Evolutionary conservation across 2,113 vertebrate genomes (phyloP), one percentile per base, ranked within the genome.

Genomic region (Lampris megalopsis): DNA sequence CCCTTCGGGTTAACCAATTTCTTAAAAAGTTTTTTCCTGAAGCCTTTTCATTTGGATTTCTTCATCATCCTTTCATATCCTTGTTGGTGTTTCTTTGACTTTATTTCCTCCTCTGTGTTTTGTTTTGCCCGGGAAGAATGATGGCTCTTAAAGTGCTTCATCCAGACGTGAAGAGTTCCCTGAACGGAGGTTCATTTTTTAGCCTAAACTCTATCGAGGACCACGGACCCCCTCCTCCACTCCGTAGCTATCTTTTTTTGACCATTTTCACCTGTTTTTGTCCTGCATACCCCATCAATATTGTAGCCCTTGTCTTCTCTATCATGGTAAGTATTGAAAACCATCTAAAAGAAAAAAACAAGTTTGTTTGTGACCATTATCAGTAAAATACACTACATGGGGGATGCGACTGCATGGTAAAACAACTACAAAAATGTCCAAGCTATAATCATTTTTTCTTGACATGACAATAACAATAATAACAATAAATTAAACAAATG

Each of bases 271-370:
- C 95, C 52, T 98, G 97, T 72, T 97, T 98, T 80, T 98, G 96
- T 87, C 97, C 97, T 3, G 95, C 96, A 0, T 96, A 96, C 86
- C 97, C 97, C 1, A 6, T 98, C 91, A 97, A 98, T 88, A 95
- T 97, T 13, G 95, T 98, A 80, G 95, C 92, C 66, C 92, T 98
- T 82, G 95, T 97, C 77, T 96, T 95, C 84, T 94, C 96, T 38
- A 84, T 96, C 83, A 96, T 98, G 97, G 97, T 97, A 85, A 95
- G 96, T 91, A 11, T 24, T 24, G 24, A 24, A 24, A 24, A 24
- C 24, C 2, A n/a, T 24, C 9, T 49, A 24, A 11, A 52, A 24
- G 9, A 36, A 49, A 37, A 40, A 52, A 35, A 40, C 13, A 52
- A 9, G 1, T 52, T 24, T 24, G 24, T 24, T 24, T 24, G 24